Conservation (phyloP, 2,113 vertebrate species). For the Panthera leo region DNA sequence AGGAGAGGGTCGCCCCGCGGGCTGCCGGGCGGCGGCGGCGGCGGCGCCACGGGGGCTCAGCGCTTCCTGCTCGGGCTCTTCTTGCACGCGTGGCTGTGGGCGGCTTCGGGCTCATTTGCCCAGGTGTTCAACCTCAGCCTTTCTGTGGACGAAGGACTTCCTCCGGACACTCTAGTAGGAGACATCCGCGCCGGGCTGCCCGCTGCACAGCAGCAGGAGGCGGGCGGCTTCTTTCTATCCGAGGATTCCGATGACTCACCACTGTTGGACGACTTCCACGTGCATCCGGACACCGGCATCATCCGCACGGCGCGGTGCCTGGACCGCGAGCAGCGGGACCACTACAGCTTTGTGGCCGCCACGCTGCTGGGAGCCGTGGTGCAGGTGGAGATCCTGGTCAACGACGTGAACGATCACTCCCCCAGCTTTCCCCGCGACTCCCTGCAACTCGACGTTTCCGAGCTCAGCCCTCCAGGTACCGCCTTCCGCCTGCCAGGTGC, state of each 20-base stretch:
- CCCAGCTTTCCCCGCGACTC: constrained; percentile 87
- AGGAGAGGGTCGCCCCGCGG: not conserved
- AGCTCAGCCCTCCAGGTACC: constrained; percentile 88
- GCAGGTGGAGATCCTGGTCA: constrained; percentile 89
- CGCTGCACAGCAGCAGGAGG: constrained; percentile 55
- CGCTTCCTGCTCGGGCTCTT: constrained; percentile 52
- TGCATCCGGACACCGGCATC: constrained; percentile 91
- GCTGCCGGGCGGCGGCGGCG: constrained; percentile 9
- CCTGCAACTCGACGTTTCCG: constrained; percentile 88
- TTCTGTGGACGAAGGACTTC: constrained; percentile 90
- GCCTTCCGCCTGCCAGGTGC: constrained; percentile 90
- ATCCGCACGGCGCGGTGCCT: constrained; percentile 91
- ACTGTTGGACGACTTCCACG: constrained; percentile 92
- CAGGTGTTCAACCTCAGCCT: constrained; percentile 91
- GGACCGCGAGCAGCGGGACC: constrained; percentile 91
- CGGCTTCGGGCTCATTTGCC: constrained; percentile 74
- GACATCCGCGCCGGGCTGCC: constrained; percentile 89
- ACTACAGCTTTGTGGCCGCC: constrained; percentile 93
- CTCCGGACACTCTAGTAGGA: constrained; percentile 90
- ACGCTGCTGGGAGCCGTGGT: constrained; percentile 91
- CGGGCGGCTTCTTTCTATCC: constrained; percentile 92
- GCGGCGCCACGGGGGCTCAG: not conserved
- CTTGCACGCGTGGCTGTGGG: constrained; percentile 75
- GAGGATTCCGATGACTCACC: constrained; percentile 92
- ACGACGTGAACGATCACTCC: constrained; percentile 93